Evolutionary conservation across 2,888 invertebrate species (phyloP).

Genomic region (Habroteleia sp.): DNA sequence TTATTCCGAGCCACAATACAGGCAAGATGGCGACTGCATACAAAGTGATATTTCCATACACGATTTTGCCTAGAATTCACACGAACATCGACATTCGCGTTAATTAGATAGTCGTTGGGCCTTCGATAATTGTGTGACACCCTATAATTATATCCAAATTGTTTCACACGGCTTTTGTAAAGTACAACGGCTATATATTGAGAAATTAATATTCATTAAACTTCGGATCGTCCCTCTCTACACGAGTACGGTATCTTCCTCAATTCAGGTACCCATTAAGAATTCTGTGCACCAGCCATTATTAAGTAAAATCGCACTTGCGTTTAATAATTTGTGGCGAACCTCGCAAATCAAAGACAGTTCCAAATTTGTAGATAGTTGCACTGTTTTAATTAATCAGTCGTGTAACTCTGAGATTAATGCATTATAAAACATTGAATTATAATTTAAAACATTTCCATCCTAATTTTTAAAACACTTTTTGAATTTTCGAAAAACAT

Average conservation of each 20-base stretch:
- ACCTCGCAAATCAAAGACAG: constrained; percentile 7
- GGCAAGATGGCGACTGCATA: constrained; percentile 67
- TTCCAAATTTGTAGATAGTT: constrained; percentile 15
- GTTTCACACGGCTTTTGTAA: constrained; percentile 52
- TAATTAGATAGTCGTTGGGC: constrained; percentile 70
- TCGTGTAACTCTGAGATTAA: too few relatives aligned
- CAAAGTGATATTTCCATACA: constrained; percentile 66
- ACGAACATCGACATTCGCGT: constrained; percentile 55
- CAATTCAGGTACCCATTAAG: constrained; percentile 24
- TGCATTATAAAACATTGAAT: too few relatives aligned
- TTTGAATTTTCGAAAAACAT: too few relatives aligned
- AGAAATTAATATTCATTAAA: constrained; percentile 55
- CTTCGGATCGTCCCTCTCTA: constrained; percentile 13
- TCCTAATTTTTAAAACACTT: too few relatives aligned
- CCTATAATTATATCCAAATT: constrained; percentile 66
- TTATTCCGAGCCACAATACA: constrained; percentile 72
- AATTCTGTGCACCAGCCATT: constrained; percentile 24
- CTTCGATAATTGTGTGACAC: constrained; percentile 68
- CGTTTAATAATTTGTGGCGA: constrained; percentile 24
- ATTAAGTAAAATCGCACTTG: constrained; percentile 39
- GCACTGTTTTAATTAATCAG: too few relatives aligned
- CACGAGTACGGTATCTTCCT: constrained; percentile 1
- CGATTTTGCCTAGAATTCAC: constrained; percentile 38
- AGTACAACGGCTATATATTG: constrained; percentile 28
- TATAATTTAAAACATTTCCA: too few relatives aligned